Evolutionary conservation across 2,113 vertebrate genomes (phyloP), one percentile per base, ranked within the genome.

Genomic region (Halichoeres trimaculatus): DNA sequence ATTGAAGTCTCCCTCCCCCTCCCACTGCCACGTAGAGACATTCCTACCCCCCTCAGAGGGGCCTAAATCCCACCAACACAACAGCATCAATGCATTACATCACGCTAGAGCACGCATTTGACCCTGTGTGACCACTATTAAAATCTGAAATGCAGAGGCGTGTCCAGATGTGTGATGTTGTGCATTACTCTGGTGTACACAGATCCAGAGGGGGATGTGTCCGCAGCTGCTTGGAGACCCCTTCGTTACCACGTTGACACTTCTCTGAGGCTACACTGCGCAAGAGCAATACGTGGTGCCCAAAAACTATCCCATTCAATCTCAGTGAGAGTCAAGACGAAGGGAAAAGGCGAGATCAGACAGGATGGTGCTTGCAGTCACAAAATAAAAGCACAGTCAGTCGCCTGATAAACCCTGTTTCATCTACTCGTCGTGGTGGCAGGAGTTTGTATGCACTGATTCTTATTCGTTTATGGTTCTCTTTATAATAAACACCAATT

Each of bases 221-320:
- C 47, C 54, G 69, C 26, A 69, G 48, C 36, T 68, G 69, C 40
- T 38, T 17, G 50, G 51, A 80, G 85, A 83, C 83, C 86, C 85
- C 67, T 41, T 41, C 65, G 45, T 62, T 91, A 89, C 92, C 93
- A 94, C 93, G 93, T 94, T 92, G 88, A 93, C 93, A 93, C 62
- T 85, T 90, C 71, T 77, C 68, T 51, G 36, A 67, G 53, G 53
- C 74, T 69, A 26, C 34, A 91, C 85, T 92, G 91, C 89, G 91
- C 89, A 91, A 41, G 90, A 85, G 84, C 85, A 58, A 68, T 85
- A 89, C 89, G 92, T 87, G 89, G 87, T 91, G 76, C 85, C 83
- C 51, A 88, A 54, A 30, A 81, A 68, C 73, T 53, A 52, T 74
- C 63, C 56, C 78, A 75, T 84, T 82, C 76, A 78, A 76, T 47